Conservation (phyloP, 2,113 vertebrate genomes). For the Fukomys damarensis region DNA sequence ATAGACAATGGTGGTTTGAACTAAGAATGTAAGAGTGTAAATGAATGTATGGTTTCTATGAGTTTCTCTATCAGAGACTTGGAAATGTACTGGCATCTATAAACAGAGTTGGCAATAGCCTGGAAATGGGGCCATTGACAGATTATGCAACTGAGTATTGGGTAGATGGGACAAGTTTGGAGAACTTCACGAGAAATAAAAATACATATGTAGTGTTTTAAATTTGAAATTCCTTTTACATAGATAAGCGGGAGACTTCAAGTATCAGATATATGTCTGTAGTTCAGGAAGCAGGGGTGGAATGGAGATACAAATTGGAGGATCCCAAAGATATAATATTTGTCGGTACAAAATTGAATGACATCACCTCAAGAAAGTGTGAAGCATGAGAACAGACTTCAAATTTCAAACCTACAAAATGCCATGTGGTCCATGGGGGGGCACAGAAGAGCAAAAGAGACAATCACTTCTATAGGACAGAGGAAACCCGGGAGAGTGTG, state of each 20-base stretch:
- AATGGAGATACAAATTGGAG: neutral
- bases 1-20: neutral
- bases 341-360: neutral
- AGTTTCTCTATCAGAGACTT: neutral
- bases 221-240: constrained; percentile 16
- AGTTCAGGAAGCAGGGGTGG: neutral
- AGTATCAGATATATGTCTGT: neutral
- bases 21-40: neutral
- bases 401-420: neutral
- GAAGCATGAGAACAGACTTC: neutral
- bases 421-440: neutral
- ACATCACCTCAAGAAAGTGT: neutral
- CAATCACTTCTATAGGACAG: neutral
- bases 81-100: neutral
- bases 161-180: neutral
- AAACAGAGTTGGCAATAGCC: neutral
- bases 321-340: neutral
- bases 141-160: neutral
- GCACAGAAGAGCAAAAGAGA: neutral
- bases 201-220: neutral
- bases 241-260: neutral
- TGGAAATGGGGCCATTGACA: neutral
- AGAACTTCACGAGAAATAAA: neutral
- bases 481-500: neutral
- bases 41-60: neutral